phyloP scores from a whole-genome alignment of 92 coral and sea anemone genomes.

The Porites evermanni region DNA sequence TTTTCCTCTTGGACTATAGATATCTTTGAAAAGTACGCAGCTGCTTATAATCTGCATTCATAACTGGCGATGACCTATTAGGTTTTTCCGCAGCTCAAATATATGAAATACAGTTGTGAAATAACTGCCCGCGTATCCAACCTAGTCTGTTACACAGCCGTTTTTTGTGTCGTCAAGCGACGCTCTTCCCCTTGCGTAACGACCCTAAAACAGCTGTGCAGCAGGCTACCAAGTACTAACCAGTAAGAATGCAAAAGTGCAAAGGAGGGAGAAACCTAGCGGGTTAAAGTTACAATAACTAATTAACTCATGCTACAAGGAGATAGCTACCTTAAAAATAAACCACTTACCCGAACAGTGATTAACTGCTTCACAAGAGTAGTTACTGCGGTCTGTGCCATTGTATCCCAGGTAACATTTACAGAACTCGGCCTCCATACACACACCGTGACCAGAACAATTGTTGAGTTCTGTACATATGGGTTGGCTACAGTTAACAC shows the following conservation, averaged over 20 bases:
- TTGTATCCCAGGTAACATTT: slow-evolving; percentile 49
- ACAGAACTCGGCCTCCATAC: slow-evolving; percentile 65
- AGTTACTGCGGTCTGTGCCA: slow-evolving; percentile 48
- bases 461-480: slow-evolving; percentile 43
- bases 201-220: too few species aligned
- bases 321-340: neutral
- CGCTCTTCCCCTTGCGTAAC: too few species aligned
- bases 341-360: slow-evolving; percentile 48
- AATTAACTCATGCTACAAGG: too few species aligned
- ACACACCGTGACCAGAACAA: slow-evolving; percentile 56
- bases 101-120: slow-evolving; percentile 2
- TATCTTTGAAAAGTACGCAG: slow-evolving; percentile 3
- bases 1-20: neutral
- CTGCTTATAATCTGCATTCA: slow-evolving; percentile 7
- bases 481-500: slow-evolving; percentile 36
- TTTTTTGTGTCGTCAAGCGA: too few species aligned
- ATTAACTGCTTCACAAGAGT: slow-evolving; percentile 48
- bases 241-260: neutral
- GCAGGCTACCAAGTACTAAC: slow-evolving; percentile 6
- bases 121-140: neutral
- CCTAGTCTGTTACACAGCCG: slow-evolving; percentile 3
- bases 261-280: neutral
- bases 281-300: neutral
- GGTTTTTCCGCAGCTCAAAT: slow-evolving; percentile 1
- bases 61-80: slow-evolving; percentile 2